These are phyloP conservation scores for Agonopterix heracliana DNA, from an alignment of 2,888 invertebrate species.

Conservation along the genomic window DNA sequence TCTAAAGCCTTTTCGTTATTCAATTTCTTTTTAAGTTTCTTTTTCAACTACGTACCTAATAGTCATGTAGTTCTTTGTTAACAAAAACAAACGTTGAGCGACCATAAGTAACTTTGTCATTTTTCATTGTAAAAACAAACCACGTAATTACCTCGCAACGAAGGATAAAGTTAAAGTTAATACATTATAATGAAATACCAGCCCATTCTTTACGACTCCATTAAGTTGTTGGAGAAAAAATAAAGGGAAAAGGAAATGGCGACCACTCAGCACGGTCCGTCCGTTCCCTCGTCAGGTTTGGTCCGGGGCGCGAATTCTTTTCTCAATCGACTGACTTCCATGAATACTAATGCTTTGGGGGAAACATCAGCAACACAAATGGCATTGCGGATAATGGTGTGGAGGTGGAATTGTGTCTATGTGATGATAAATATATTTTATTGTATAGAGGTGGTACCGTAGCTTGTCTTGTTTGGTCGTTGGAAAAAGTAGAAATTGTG, in stretches of 20 bases:
- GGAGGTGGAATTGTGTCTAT: slow-evolving; percentile 3
- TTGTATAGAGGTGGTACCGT: not conserved
- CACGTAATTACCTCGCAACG: slow-evolving; percentile 33
- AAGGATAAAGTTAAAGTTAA: slow-evolving; percentile 40
- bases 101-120: too few species aligned
- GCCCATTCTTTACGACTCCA: slow-evolving; percentile 64
- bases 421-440: not conserved
- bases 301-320: slow-evolving; percentile 64
- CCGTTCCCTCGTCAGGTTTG: slow-evolving; percentile 57
- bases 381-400: slow-evolving; percentile 45
- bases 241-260: slow-evolving; percentile 63
- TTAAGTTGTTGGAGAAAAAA: slow-evolving; percentile 67
- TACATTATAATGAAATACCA: slow-evolving; percentile 63
- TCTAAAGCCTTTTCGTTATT: not conserved
- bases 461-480: too few species aligned
- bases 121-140: not conserved
- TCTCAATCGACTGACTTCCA: slow-evolving; percentile 70
- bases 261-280: slow-evolving; percentile 55
- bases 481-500: too few species aligned
- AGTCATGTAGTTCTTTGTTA: too few species aligned
- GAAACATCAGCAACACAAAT: slow-evolving; percentile 54
- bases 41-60: not conserved
- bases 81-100: too few species aligned
- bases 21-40: not conserved
- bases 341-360: slow-evolving; percentile 69